Evolutionary conservation across 2,888 invertebrate species (phyloP).

Genomic region (Eupithecia abbreviata): DNA sequence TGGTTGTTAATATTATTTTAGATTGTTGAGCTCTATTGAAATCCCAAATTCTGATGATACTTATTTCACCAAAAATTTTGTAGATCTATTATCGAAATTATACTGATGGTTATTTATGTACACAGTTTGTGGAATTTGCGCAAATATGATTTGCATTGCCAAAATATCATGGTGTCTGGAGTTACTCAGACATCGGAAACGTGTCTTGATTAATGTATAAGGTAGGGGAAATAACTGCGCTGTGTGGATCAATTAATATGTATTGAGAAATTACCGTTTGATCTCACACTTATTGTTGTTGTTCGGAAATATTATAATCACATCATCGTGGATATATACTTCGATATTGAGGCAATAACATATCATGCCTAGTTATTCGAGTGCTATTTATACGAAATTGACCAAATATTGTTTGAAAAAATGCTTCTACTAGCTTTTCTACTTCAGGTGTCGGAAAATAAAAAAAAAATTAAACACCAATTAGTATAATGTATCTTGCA

Average conservation of each 20-base stretch:
- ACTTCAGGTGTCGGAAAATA: slow-evolving; percentile 63
- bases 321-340: slow-evolving; percentile 57
- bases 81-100: slow-evolving; percentile 20
- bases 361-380: slow-evolving; percentile 66
- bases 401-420: slow-evolving; percentile 70
- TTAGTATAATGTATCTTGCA: slow-evolving; percentile 53
- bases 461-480: slow-evolving; percentile 53
- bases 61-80: slow-evolving; percentile 11
- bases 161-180: slow-evolving; percentile 40
- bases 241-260: slow-evolving; percentile 56
- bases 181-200: slow-evolving; percentile 30
- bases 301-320: slow-evolving; percentile 47
- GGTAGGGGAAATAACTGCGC: slow-evolving; percentile 37
- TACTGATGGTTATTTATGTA: slow-evolving; percentile 12
- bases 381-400: slow-evolving; percentile 67
- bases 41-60: slow-evolving; percentile 27
- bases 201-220: slow-evolving; percentile 42
- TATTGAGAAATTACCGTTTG: slow-evolving; percentile 65
- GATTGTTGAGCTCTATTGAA: slow-evolving; percentile 55
- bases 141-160: slow-evolving; percentile 48
- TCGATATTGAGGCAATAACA: slow-evolving; percentile 62
- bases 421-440: slow-evolving; percentile 67
- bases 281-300: slow-evolving; percentile 74
- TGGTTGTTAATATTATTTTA: slow-evolving; percentile 80
- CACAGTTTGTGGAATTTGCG: slow-evolving; percentile 30